These are phyloP conservation scores for Hydropsyche betteni DNA, from an alignment of 2,888 invertebrate genomes.

Conservation along the genomic window DNA sequence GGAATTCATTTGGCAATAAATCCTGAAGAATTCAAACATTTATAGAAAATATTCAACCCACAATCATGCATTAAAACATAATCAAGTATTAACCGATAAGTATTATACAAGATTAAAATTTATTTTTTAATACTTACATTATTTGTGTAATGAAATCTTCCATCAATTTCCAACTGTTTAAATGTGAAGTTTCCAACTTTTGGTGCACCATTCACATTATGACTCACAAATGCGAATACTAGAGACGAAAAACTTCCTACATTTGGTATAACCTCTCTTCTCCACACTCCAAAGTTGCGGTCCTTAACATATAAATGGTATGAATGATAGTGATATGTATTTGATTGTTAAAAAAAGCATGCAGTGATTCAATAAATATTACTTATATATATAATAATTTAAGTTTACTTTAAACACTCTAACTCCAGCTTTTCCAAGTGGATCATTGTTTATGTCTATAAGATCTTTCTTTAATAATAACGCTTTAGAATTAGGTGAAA, in stretches of 20 bases:
- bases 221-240: slow-evolving; percentile 45
- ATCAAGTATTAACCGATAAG: background rate
- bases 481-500: slow-evolving; percentile 67
- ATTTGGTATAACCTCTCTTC: slow-evolving; percentile 40
- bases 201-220: slow-evolving; percentile 42
- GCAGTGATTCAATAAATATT: background rate
- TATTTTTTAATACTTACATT: background rate
- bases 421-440: slow-evolving; percentile 57
- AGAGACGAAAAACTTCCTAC: slow-evolving; percentile 37
- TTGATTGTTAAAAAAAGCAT: background rate
- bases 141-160: background rate
- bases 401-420: slow-evolving; percentile 32
- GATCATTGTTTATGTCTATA: slow-evolving; percentile 66
- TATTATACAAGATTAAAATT: background rate
- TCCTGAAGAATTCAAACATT: background rate
- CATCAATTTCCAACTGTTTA: slow-evolving; percentile 38
- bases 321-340: no score
- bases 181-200: slow-evolving; percentile 36
- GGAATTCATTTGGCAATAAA: background rate
- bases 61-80: background rate
- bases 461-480: slow-evolving; percentile 70
- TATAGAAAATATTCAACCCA: no score
- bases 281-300: slow-evolving; percentile 43
- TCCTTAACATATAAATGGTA: slow-evolving; percentile 29
- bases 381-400: no score